Base-by-base conservation (phyloP, 2,113 vertebrate species). In the Sterna hirundo region DNA sequence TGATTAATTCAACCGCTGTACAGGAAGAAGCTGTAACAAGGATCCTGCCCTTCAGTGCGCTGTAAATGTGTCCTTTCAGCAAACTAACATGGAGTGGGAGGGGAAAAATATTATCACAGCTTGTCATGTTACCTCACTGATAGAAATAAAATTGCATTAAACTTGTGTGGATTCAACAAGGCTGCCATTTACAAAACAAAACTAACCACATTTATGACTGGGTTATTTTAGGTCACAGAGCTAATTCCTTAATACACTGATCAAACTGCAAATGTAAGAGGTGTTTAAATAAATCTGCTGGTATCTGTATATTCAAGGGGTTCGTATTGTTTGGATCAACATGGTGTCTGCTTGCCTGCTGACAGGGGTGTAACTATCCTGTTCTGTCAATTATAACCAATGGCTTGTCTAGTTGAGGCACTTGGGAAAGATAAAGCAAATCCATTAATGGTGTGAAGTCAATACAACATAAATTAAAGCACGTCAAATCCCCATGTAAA, bases 361-460 rank as follows among this genome's bases (percentile, higher is more conserved):
- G 84, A 83, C 55, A 51, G 11, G 11, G 32, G 60, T 62, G 8
- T 62, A 62, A 74, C 42, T 71, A 30, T 13, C 9, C 30, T 20
- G 1, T 75, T 78, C 52, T 71, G 72, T 84, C 38, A 66, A 8
- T 82, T 84, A 51, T 75, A 84, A 82, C 25, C 77, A 84, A 60
- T 79, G 32, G 23, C n/a, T 93, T 71, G 47, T 83, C 76, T 62
- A 62, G 23, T 55, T 83, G 76, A 58, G 32, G 27, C 36, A 75
- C 46, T 83, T 81, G 68, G 68, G 72, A 93, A 93, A 95, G 52
- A 95, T 60, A 95, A 92, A 94, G 72, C 32, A 86, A 95, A 94
- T 68, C 42, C 83, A 81, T 84, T 92, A 86, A 91, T 86, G n/a
- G 32, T 54, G 38, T 78, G 51, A 93, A 87, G 86, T 89, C 86